These are phyloP conservation scores for Limnothrissa miodon DNA, from an alignment of 2,113 vertebrate species.

Conservation along the genomic window DNA sequence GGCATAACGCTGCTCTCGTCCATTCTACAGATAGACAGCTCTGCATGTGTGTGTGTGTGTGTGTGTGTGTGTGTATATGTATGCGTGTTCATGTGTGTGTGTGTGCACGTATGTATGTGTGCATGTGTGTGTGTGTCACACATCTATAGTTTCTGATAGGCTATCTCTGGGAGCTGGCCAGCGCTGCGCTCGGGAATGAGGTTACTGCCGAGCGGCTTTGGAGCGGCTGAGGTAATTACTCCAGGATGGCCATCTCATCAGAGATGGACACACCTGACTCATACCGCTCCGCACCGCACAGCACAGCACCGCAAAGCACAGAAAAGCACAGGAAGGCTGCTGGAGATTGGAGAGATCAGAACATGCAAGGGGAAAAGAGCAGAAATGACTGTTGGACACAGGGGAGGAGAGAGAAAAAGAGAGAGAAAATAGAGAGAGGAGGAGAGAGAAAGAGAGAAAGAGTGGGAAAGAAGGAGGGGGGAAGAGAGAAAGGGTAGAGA, in stretches of 20 bases:
- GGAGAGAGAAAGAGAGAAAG: neutral
- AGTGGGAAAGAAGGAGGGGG: neutral
- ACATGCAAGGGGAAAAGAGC: neutral
- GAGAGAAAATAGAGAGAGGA: neutral
- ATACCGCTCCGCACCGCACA: neutral
- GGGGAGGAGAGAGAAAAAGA: neutral
- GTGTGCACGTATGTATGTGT: too few relatives aligned
- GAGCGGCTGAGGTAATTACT: neutral
- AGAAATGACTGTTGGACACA: neutral
- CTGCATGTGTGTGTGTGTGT: neutral
- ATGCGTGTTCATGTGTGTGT: too few relatives aligned
- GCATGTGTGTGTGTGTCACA: neutral
- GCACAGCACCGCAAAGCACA: too few relatives aligned
- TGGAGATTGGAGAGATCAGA: neutral
- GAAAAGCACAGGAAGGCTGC: too few relatives aligned
- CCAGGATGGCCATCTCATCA: neutral
- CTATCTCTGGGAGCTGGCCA: neutral
- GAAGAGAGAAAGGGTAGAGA: neutral
- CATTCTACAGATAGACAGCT: neutral
- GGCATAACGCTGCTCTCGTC: neutral
- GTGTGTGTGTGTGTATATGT: too few relatives aligned
- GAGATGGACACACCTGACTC: neutral
- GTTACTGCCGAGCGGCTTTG: neutral
- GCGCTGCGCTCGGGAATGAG: neutral
- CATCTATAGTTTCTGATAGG: constrained; percentile 4